Evolutionary conservation across 1,140 invertebrate species (phyloP), one percentile per base, ranked within the genome.

Genomic region (Plectrocnemia conspersa): DNA sequence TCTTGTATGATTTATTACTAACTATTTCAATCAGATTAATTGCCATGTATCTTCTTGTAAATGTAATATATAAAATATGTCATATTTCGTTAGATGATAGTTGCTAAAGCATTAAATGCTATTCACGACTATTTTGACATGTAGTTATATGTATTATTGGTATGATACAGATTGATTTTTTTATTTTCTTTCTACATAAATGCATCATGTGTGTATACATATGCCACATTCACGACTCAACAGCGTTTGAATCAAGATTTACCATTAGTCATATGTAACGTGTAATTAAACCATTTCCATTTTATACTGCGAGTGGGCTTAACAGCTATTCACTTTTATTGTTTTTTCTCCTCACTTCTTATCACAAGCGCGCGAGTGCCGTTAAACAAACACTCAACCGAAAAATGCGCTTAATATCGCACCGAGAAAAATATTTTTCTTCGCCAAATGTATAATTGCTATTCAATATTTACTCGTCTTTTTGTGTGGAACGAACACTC

Each of bases 231-330:
- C 53, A 47, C 53, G 58, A 52, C 38, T 56, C 58, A 50, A 42
- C 58, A 24, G 32, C 52, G 44, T 18, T 36, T 42, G 24, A 45
- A 55, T 59, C 53, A 42, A 50, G 58, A 56, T 59, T 44, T 16
- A 29, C 48, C 58, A 59, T 59, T 59, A 59, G 58, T 59, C 53
- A 59, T 55, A 29, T 32, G 27, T 38, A 55, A 56, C 52, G 47
- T 44, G 53, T 55, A 59, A 59, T 59, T 59, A 59, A 59, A 59
- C 58, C 46, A 59, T 59, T 45, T 55, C 32, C 45, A 54, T 59
- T 45, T 27, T 47, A 40, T 49, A 46, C 35, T 41, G n/a, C 35
- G 58, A 59, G 58, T 59, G 58, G 58, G 58, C 33, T 36, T 40
- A 47, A 27, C 35, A 10, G 18, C 35, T 16, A 38, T 35, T 44